Evolutionary conservation across 2,888 invertebrate genomes (phyloP), one percentile per base, ranked within the genome.

Genomic region (Seira musarum): DNA sequence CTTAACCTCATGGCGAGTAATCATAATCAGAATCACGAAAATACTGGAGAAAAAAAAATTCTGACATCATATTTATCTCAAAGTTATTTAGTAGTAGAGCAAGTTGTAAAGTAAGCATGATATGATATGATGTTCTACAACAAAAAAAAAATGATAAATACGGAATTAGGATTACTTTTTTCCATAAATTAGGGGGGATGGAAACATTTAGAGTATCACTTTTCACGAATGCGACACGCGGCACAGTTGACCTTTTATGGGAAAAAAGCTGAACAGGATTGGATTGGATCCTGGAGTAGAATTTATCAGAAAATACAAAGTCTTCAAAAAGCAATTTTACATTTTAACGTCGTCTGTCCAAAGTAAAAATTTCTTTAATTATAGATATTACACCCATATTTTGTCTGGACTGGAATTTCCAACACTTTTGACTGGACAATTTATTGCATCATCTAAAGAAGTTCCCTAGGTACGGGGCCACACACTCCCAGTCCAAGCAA

Each of bases 151-250:
- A 64, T 64, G 24, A 8, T 60, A n/a, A 60, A n/a, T 21, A 60
- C 17, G 60, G 60, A 60, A 21, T 64, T 21, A 21, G 25, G 24
- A 22, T n/a, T n/a, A n/a, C n/a, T n/a, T n/a, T n/a, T n/a, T n/a
- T n/a, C n/a, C n/a, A n/a, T n/a, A n/a, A n/a, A n/a, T n/a, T n/a
- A 64, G 15, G 15, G 64, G 15, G 15, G 22, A 19, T 21, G 6
- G 60, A 13, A 64, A 19, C 25, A 22, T 15, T 21, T 25, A 17
- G n/a, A 17, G 22, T 6, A 22, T 25, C 64, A 64, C 64, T 30
- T 71, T 61, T n/a, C 77, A 78, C 61, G 70, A 78, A 24, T n/a
- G n/a, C n/a, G n/a, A n/a, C 71, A 71, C 66, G 49, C 57, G 66
- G 71, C 66, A 78, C 71, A 66, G 2, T 65, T 40, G 77, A 77